Evolutionary conservation across 1,140 invertebrate species (phyloP), one percentile per base, ranked within the genome.

Genomic region (Phortica variegata): DNA sequence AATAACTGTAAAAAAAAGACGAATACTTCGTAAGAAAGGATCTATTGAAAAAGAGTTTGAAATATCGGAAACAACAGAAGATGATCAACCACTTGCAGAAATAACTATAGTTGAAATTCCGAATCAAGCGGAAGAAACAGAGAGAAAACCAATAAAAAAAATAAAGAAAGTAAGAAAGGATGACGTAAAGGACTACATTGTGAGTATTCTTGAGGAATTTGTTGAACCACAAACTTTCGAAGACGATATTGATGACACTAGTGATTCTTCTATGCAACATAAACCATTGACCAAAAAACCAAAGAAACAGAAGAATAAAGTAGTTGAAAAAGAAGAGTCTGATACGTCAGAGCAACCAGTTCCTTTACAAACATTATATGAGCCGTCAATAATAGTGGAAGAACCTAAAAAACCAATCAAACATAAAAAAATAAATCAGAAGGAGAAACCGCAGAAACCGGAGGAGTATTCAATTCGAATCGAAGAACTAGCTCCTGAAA

Each of bases 401-500:
- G 60, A 60, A 39, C n/a, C 55, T 0, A 44, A 61, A 13, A 59
- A 57, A 19, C 70, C 60, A 20, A 78, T n/a, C n/a, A 73, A 63
- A 46, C 66, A 56, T 61, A 69, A 65, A 26, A 47, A 43, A 45
- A 60, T 56, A 53, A 76, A 57, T 31, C 47, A 12, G 60, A 69
- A 26, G 78, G 71, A 42, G 49, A 68, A 10, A 33, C 2, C 2
- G 46, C 52, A 29, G 15, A 52, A 58, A 32, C 23, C 77, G 56
- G 39, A 47, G 44, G 43, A 73, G 57, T 23, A 76, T 56, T 52
- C 31, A 3, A 53, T 65, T 31, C 36, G 52, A 7, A 59, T 76
- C 39, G 69, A 77, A 60, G 77, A 78, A 54, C 43, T 61, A 40
- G 59, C 73, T 21, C 70, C 77, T 16, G 65, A 71, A 56, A 63